Conservation (phyloP, 1,140 invertebrate genomes). For the Diploscapter pachys region DNA sequence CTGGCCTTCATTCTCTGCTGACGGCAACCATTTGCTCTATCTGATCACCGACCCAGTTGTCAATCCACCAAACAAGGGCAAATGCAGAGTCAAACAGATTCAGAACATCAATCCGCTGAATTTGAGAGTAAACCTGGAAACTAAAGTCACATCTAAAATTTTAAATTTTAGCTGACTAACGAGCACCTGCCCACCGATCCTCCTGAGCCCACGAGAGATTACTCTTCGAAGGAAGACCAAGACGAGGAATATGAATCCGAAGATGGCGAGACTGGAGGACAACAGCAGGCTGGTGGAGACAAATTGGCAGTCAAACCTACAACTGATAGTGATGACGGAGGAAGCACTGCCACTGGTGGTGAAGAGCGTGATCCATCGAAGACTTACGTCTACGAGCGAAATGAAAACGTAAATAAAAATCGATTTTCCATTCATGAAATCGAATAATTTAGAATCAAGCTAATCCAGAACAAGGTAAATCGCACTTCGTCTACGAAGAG, state of each 20-base stretch:
- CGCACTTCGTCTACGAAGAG: constrained; percentile 19
- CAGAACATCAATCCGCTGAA: constrained; percentile 53
- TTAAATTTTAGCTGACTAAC: constrained; percentile 49
- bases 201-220: constrained; percentile 24
- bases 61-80: constrained; percentile 48
- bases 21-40: constrained; percentile 54
- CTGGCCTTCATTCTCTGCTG: constrained; percentile 54
- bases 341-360: no score
- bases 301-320: no score
- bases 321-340: no score
- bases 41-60: constrained; percentile 56
- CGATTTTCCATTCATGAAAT: no score
- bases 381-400: constrained; percentile 5
- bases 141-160: background rate
- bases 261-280: constrained; percentile 3
- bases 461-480: constrained; percentile 15
- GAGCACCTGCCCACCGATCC: constrained; percentile 50
- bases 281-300: background rate
- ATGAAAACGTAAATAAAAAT: background rate
- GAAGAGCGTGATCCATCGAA: background rate
- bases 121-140: constrained; percentile 40
- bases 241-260: constrained; percentile 9
- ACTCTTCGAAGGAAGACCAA: constrained; percentile 21
- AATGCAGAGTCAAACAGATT: constrained; percentile 52
- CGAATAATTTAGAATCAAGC: background rate